Percentiles rank a stretch among this genome's conserved stretches.
phyloP scores from a whole-genome alignment of 2,113 vertebrate species.

The Axis porcinus region DNA sequence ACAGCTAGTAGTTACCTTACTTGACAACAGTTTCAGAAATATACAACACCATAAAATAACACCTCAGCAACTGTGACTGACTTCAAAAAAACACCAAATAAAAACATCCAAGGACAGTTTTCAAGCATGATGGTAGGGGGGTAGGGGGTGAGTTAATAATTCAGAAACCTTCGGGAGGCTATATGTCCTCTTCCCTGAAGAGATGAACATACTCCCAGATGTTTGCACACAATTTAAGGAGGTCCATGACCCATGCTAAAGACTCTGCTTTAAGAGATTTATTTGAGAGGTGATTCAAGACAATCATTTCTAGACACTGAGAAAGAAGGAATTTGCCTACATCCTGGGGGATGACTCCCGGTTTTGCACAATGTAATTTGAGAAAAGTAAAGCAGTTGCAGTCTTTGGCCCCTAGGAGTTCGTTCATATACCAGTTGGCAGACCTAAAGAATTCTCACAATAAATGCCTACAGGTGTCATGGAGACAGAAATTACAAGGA shows the following conservation, averaged over 20 bases:
- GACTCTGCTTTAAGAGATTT: background rate
- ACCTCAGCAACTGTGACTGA: background rate
- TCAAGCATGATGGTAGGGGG: background rate
- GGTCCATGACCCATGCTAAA: background rate
- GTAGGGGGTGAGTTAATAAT: background rate
- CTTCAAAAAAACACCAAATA: background rate
- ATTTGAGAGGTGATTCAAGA: background rate
- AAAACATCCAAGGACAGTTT: background rate
- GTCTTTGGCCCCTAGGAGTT: background rate
- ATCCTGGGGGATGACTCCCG: background rate
- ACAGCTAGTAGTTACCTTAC: background rate
- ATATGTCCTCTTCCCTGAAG: background rate
- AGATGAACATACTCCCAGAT: background rate
- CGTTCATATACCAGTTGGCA: background rate
- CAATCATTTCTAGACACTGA: background rate
- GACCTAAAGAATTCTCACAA: background rate
- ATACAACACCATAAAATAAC: background rate
- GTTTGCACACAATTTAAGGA: background rate
- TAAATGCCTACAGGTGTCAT: background rate
- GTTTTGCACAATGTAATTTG: background rate
- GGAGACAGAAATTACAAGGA: background rate
- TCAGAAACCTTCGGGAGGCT: background rate
- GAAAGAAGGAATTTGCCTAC: background rate
- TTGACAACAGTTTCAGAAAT: background rate
- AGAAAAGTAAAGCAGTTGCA: background rate